phyloP scores from a whole-genome alignment of 1,140 invertebrate species.

The Trichonephila inaurata region DNA sequence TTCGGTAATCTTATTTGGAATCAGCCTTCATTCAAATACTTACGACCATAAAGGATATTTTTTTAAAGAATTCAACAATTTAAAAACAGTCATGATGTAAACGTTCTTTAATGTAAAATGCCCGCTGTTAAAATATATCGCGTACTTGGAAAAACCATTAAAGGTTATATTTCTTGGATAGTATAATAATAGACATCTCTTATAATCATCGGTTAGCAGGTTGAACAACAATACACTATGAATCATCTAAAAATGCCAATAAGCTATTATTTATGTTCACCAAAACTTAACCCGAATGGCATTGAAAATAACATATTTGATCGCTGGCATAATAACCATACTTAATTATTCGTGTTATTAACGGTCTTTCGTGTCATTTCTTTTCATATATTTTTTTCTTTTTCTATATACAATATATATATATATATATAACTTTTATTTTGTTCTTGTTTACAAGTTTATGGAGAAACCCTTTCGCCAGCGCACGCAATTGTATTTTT shows the following conservation, averaged over 20 bases:
- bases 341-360: background rate
- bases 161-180: too few species aligned
- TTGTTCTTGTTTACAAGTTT: background rate
- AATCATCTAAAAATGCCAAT: background rate
- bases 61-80: too few species aligned
- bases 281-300: background rate
- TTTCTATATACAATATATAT: background rate
- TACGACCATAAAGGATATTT: too few species aligned
- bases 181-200: too few species aligned
- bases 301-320: background rate
- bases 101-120: too few species aligned
- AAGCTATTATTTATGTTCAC: background rate
- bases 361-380: background rate
- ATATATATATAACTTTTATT: background rate
- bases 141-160: too few species aligned
- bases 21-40: too few species aligned
- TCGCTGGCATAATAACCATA: background rate
- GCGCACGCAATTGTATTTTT: background rate
- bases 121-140: too few species aligned
- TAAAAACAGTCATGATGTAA: too few species aligned
- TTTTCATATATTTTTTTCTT: background rate
- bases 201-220: too few species aligned
- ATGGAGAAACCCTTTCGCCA: background rate
- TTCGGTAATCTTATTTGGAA: too few species aligned
- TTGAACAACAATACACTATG: background rate